phyloP scores from a whole-genome alignment of 2,113 vertebrate species.

The Chloroceryle aenea region DNA sequence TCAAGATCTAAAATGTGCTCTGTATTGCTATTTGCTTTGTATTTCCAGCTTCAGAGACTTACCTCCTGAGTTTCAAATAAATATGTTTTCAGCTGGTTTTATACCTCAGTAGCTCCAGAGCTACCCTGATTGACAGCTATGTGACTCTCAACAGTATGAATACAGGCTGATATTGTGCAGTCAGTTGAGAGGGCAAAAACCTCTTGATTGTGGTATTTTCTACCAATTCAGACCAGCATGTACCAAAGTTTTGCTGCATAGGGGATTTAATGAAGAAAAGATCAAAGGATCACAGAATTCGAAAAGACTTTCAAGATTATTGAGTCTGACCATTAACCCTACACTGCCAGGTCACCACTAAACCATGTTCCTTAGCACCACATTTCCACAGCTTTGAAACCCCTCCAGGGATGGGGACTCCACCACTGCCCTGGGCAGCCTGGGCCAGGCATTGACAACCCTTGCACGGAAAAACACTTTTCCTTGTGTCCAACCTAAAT shows the following conservation, averaged over 20 bases:
- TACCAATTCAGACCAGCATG: not conserved
- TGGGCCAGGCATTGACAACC: too few species aligned
- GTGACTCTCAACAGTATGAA: not conserved
- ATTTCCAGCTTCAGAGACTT: not conserved
- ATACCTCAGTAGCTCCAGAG: not conserved
- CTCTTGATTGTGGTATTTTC: not conserved
- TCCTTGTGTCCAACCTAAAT: too few species aligned
- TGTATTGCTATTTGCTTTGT: not conserved
- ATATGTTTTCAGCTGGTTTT: not conserved
- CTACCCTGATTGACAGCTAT: not conserved
- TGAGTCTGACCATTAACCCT: too few species aligned
- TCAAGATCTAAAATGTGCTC: not conserved
- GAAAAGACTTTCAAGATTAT: too few species aligned
- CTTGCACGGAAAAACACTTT: too few species aligned
- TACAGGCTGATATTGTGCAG: not conserved
- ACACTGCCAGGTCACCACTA: too few species aligned
- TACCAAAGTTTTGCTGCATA: not conserved
- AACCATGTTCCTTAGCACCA: too few species aligned
- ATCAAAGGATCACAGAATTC: not conserved
- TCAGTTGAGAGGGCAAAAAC: not conserved
- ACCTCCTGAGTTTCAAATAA: not conserved
- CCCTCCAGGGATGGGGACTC: too few species aligned
- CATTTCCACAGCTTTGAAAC: too few species aligned
- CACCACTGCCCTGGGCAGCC: too few species aligned
- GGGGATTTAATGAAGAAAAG: not conserved